Conservation (phyloP, 2,888 invertebrate genomes). For the Phorcus lineatus region DNA sequence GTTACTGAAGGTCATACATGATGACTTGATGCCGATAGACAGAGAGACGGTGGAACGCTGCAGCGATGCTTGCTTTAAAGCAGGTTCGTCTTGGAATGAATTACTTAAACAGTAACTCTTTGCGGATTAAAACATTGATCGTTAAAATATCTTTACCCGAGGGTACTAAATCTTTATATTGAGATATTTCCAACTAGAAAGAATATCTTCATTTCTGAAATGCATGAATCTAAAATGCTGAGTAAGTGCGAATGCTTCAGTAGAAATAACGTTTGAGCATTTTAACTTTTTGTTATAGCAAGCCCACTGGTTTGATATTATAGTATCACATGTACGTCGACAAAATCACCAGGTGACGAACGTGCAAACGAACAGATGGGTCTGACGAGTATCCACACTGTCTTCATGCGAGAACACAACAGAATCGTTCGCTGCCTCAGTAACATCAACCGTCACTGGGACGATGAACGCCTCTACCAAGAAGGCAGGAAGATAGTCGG, state of each 20-base stretch:
- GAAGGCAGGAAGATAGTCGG: conserved; percentile 82
- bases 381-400: conserved; percentile 88
- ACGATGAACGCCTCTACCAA: conserved; percentile 80
- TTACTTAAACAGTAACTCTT: no score
- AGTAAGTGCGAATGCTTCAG: no score
- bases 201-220: no score
- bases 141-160: no score
- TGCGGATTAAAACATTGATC: no score
- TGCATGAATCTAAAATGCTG: no score
- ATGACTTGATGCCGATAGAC: conserved; percentile 47
- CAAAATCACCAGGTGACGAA: conserved; percentile 87
- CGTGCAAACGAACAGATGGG: conserved; percentile 91
- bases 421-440: conserved; percentile 81
- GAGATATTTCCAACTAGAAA: no score
- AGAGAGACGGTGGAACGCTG: background rate
- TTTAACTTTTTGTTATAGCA: no score
- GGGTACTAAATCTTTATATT: no score
- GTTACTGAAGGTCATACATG: conserved; percentile 41
- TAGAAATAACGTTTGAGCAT: no score
- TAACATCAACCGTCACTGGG: conserved; percentile 85
- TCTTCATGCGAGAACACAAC: conserved; percentile 92
- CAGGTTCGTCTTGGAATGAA: conserved; percentile 38
- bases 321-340: no score
- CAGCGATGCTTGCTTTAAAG: conserved; percentile 53
- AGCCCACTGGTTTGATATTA: no score